Base-by-base conservation (phyloP, 2,888 invertebrate genomes). In the Leucania comma region DNA sequence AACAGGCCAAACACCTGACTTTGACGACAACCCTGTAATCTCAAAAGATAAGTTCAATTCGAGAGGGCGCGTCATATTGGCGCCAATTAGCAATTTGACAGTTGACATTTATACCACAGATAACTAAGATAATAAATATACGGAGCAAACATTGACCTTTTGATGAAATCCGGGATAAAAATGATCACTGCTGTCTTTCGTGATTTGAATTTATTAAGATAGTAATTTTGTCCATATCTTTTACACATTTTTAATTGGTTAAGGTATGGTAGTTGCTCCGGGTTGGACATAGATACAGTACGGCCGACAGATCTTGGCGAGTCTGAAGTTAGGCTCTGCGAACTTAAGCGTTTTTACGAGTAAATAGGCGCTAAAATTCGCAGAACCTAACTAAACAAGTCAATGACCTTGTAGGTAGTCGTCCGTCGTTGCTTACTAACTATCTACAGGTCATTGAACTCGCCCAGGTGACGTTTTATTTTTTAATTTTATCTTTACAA, bases 31-130 rank as follows among this genome's bases (percentile, higher is more conserved):
- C 78, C 82, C 24, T 56, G 24, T 50, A 63, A 72, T 81, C 72
- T 17, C 0, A 10, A 38, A 42, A 38, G 35, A 67, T 67, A 24
- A 68, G 0, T 32, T 59, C 26, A 5, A 29, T 26, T 56, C 26
- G 5, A 24, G 26, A 4, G n/a, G 81, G 57, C 64, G 64, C 72
- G 64, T 3, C 6, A 56, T 46, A 66, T 54, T 75, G 71, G 64
- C 84, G 71, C 71, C 69, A 73, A 61, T 84, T 70, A 71, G 57
- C 61, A 51, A 58, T 63, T 63, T 71, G 69, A 68, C 82, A 74
- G 68, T 59, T 83, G 77, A 72, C 72, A 65, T 69, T 69, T 56
- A 29, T 56, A 59, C 57, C 68, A 68, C 62, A 69, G 79, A 73
- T 81, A 78, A 56, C 22, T 35, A 48, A 42, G 57, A 65, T 72